phyloP scores from a whole-genome alignment of 2,113 vertebrate species.

The Trichechus manatus region DNA sequence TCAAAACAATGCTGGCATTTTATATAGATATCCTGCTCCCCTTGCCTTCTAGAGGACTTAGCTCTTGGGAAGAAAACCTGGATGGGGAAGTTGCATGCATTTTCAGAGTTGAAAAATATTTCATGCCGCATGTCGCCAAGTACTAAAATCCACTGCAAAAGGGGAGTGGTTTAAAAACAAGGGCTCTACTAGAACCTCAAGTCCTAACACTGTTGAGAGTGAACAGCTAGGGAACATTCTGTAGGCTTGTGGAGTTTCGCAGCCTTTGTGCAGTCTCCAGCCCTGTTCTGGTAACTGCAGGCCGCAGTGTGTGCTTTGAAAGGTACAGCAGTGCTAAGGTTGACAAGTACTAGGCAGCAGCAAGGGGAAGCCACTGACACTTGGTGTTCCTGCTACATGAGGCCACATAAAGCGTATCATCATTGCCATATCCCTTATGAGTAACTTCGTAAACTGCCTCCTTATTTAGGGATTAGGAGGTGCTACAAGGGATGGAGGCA shows the following conservation, averaged over 20 bases:
- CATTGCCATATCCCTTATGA: fast-evolving
- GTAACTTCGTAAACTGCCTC: background rate
- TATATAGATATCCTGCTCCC: background rate
- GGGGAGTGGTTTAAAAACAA: background rate
- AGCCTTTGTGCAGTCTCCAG: background rate
- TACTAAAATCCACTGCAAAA: background rate
- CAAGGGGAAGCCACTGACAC: background rate
- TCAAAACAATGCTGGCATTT: background rate
- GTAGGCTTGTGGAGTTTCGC: background rate
- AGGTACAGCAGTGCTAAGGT: background rate
- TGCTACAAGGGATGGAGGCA: background rate
- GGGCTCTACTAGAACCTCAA: background rate
- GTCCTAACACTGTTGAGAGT: fast-evolving
- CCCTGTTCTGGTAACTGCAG: background rate
- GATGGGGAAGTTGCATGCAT: background rate
- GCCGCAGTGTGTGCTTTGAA: background rate
- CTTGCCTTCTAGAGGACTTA: background rate
- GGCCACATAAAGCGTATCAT: background rate
- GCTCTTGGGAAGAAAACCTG: background rate
- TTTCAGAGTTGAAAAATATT: background rate
- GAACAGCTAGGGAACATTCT: background rate
- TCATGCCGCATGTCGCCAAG: background rate
- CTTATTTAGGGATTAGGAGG: background rate
- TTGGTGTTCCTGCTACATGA: background rate
- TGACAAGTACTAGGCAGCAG: background rate